Percentiles rank a stretch among this genome's conserved stretches.
Conservation (phyloP, 2,113 vertebrate species). For the Polyodon spathula region DNA sequence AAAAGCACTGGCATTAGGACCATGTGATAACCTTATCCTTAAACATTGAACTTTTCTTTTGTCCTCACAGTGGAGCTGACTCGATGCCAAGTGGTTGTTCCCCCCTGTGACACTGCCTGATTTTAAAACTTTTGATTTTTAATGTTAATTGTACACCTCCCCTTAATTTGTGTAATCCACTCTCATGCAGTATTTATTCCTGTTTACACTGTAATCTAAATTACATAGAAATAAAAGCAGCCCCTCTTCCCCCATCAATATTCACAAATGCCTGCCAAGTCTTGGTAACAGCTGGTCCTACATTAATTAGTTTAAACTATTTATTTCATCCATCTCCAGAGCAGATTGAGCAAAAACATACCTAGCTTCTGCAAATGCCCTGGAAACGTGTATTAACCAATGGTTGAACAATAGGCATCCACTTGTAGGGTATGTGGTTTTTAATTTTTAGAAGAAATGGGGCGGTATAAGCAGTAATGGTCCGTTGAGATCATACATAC, state of each 20-base stretch:
- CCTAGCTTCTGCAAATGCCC: slow-evolving; percentile 99
- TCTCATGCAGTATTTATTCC: slow-evolving; percentile 87
- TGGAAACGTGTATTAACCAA: slow-evolving; percentile 92
- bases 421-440: slow-evolving; percentile 67
- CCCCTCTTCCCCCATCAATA: slow-evolving; percentile 94
- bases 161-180: slow-evolving; percentile 48
- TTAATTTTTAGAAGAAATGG: slow-evolving; percentile 38
- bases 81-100: background rate
- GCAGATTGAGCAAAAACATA: slow-evolving; percentile 99
- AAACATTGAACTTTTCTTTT: too few species aligned
- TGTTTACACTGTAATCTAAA: slow-evolving; percentile 92
- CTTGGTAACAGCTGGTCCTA: slow-evolving; percentile 99
- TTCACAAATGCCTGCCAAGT: slow-evolving; percentile 97
- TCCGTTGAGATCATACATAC: slow-evolving; percentile 53
- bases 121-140: background rate
- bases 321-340: slow-evolving; percentile 99
- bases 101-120: background rate
- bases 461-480: slow-evolving; percentile 49
- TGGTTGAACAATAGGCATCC: slow-evolving; percentile 83
- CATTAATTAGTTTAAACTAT: slow-evolving; percentile 99
- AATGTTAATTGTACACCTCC: slow-evolving; percentile 34
- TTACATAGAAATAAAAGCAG: slow-evolving; percentile 95
- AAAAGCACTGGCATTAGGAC: too few species aligned
- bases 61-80: background rate
- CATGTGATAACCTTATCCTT: too few species aligned